These are phyloP conservation scores for Ophioninae sp. DNA, from an alignment of 2,888 invertebrate species.

Conservation along the genomic window DNA sequence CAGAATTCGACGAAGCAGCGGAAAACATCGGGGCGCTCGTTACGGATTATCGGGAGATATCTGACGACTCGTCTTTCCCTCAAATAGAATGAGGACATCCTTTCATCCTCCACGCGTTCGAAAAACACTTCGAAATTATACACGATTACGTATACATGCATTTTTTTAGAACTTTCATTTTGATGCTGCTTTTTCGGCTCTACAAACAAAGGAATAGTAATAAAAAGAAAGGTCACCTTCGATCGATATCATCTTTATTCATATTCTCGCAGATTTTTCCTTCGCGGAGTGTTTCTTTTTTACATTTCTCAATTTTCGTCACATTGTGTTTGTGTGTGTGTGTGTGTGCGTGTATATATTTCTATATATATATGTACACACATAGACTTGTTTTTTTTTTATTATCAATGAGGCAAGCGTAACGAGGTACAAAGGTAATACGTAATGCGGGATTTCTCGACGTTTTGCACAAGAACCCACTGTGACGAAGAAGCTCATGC, in stretches of 20 bases:
- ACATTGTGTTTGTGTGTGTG: background rate
- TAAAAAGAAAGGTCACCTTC: conserved; percentile 21
- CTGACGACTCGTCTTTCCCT: conserved; percentile 42
- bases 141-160: conserved; percentile 13
- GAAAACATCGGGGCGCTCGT: conserved; percentile 81
- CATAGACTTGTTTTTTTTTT: background rate
- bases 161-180: conserved; percentile 12
- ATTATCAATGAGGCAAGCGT: conserved; percentile 58
- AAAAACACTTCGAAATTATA: background rate
- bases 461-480: conserved; percentile 1
- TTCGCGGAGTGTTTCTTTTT: conserved; percentile 5
- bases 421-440: conserved; percentile 63
- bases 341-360: background rate
- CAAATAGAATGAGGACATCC: conserved; percentile 24
- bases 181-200: background rate
- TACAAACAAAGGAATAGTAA: background rate
- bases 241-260: conserved; percentile 27
- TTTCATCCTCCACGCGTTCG: background rate
- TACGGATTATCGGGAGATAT: conserved; percentile 80
- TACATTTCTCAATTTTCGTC: conserved; percentile 1
- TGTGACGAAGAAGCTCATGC: conserved; percentile 9
- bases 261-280: conserved; percentile 27
- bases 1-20: conserved; percentile 80
- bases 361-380: background rate
- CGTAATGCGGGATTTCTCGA: conserved; percentile 21